phyloP scores from a whole-genome alignment of 23 tunicate genomes.

The Diplosoma virens region DNA sequence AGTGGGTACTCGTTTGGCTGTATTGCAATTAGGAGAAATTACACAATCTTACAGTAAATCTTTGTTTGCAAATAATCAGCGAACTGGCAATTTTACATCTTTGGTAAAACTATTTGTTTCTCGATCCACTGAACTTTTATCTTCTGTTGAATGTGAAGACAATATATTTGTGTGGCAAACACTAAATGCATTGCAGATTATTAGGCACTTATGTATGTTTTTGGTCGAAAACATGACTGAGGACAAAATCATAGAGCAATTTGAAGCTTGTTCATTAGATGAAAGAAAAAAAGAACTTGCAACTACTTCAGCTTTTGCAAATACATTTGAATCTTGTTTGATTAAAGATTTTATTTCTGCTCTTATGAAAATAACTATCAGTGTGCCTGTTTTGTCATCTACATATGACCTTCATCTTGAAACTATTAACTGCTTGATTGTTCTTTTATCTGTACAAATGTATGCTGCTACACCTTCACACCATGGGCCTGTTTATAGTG shows the following conservation, averaged over 20 bases:
- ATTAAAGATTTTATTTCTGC: constrained; percentile 36
- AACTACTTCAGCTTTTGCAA: constrained; percentile 41
- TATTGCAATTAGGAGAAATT: constrained; percentile 51
- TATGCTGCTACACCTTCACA: constrained; percentile 52
- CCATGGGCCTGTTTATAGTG: constrained; percentile 23
- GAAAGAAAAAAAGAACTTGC: constrained; percentile 70
- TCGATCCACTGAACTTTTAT: constrained; percentile 57
- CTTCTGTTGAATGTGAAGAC: constrained; percentile 92
- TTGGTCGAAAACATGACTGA: constrained; percentile 86
- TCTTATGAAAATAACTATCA: constrained; percentile 47
- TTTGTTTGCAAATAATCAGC: constrained; percentile 76
- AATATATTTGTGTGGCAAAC: constrained; percentile 92
- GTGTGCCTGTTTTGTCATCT: constrained; percentile 55
- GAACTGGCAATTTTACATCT: constrained; percentile 73
- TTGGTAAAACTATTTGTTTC: constrained; percentile 71
- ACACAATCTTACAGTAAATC: constrained; percentile 62
- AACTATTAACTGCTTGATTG: constrained; percentile 54
- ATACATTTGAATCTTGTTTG: constrained; percentile 3
- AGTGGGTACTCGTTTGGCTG: constrained; percentile 1
- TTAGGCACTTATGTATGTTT: constrained; percentile 75
- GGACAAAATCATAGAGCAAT: constrained; percentile 79
- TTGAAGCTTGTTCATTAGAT: constrained; percentile 66
- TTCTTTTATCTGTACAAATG: constrained; percentile 72
- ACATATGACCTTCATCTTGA: constrained; percentile 73
- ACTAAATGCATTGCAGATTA: constrained; percentile 64